phyloP scores from a whole-genome alignment of 1,140 invertebrate species.

The Cyclargus thomasi region DNA sequence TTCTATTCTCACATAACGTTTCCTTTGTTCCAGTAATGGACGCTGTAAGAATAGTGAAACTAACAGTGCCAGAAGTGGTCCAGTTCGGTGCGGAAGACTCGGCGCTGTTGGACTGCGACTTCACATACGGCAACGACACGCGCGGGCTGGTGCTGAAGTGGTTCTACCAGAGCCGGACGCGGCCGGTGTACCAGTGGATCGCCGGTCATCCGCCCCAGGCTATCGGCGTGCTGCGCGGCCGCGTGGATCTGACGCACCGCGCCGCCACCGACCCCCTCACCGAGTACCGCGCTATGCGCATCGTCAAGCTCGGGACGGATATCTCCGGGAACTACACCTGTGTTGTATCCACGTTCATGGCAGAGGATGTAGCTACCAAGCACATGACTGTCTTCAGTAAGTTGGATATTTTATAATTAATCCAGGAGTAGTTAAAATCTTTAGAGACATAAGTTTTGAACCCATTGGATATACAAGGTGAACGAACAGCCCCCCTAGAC shows the following conservation, averaged over 20 bases:
- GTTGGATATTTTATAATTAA: slow-evolving; percentile 31
- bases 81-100: slow-evolving; percentile 79
- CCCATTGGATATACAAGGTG: too few species aligned
- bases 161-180: slow-evolving; percentile 81
- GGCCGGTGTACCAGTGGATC: slow-evolving; percentile 87
- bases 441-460: too few species aligned
- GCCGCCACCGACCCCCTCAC: slow-evolving; percentile 76
- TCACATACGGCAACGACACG: slow-evolving; percentile 77
- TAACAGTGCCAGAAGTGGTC: slow-evolving; percentile 81
- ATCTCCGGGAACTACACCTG: slow-evolving; percentile 84
- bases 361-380: slow-evolving; percentile 79
- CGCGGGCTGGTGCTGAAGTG: slow-evolving; percentile 84
- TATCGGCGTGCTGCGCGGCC: slow-evolving; percentile 78
- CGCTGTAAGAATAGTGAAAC: slow-evolving; percentile 78
- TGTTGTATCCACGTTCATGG: slow-evolving; percentile 81
- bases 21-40: slow-evolving; percentile 64
- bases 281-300: slow-evolving; percentile 80
- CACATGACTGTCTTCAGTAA: slow-evolving; percentile 84
- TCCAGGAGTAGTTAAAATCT: not conserved
- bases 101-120: slow-evolving; percentile 86
- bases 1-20: slow-evolving; percentile 15
- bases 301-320: slow-evolving; percentile 80
- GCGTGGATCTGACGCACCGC: slow-evolving; percentile 79
- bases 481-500: too few species aligned
- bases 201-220: slow-evolving; percentile 78